phyloP scores from a whole-genome alignment of 2,113 vertebrate genomes.

The Lophura nycthemera region DNA sequence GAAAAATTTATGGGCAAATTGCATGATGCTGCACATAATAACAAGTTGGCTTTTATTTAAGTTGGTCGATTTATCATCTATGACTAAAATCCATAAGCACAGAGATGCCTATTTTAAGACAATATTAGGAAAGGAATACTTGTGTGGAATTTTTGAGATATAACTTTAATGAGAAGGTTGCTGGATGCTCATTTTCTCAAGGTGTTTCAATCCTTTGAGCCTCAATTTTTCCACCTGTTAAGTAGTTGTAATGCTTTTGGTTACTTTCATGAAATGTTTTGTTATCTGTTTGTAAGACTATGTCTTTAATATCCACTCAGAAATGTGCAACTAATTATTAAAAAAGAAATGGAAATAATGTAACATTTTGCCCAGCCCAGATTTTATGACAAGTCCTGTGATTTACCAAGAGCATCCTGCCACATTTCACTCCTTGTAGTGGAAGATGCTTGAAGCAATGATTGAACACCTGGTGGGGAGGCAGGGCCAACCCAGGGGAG shows the following conservation, averaged over 20 bases:
- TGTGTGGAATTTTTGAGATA: background rate
- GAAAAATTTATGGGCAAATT: background rate
- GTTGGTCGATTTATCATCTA: background rate
- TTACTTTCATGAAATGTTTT: background rate
- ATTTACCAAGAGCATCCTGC: background rate
- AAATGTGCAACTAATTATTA: background rate
- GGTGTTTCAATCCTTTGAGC: background rate
- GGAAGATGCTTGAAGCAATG: too few relatives aligned
- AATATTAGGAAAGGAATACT: background rate
- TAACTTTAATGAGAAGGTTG: background rate
- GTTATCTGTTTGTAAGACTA: background rate
- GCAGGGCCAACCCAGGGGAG: too few relatives aligned
- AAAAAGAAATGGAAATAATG: background rate
- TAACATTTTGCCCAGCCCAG: background rate
- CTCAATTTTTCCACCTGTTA: background rate
- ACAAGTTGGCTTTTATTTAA: background rate
- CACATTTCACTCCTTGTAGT: background rate
- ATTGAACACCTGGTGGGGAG: too few relatives aligned
- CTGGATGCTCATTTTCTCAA: background rate
- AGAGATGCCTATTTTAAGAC: background rate
- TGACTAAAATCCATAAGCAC: rapidly evolving
- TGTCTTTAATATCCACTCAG: background rate
- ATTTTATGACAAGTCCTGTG: background rate
- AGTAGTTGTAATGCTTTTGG: background rate
- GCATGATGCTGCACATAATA: background rate